phyloP scores from a whole-genome alignment of 2,888 invertebrate species.

The Ormyrus rosae region DNA sequence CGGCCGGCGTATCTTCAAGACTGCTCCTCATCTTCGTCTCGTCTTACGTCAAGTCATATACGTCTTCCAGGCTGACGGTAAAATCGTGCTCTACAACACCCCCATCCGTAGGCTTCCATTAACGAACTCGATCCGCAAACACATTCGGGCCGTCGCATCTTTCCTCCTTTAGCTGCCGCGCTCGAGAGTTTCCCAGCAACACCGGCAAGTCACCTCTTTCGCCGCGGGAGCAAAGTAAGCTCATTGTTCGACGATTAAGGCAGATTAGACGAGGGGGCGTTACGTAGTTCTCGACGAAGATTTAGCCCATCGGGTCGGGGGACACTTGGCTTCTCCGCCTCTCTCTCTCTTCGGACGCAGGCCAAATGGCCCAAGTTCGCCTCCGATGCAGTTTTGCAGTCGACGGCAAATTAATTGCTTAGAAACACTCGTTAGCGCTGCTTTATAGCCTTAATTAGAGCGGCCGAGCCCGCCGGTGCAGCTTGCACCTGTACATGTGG shows the following conservation, averaged over 20 bases:
- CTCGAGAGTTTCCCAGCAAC: not conserved
- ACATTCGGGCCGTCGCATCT: not conserved
- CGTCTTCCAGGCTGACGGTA: too few species aligned
- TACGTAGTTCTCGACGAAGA: constrained; percentile 28
- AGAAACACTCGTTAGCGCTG: constrained; percentile 54
- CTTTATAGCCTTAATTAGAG: constrained; percentile 54
- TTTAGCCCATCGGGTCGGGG: constrained; percentile 26
- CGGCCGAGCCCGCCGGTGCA: not conserved
- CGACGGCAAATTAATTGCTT: constrained; percentile 53
- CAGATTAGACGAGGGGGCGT: constrained; percentile 42
- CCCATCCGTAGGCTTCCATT: constrained; percentile 8
- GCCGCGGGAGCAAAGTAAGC: constrained; percentile 20
- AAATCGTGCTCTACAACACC: too few species aligned
- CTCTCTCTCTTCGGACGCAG: constrained; percentile 28
- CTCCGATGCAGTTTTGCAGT: constrained; percentile 28
- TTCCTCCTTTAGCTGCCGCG: not conserved
- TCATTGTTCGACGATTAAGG: constrained; percentile 44
- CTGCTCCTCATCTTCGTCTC: too few species aligned
- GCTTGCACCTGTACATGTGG: not conserved
- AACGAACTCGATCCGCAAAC: constrained; percentile 33
- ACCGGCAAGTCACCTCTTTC: not conserved
- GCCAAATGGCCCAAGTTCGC: constrained; percentile 54
- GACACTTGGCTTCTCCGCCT: constrained; percentile 9
- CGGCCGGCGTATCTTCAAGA: too few species aligned
- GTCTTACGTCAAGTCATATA: too few species aligned